Base-by-base conservation (phyloP, 2,113 vertebrate species). In the Pipra filicauda region DNA sequence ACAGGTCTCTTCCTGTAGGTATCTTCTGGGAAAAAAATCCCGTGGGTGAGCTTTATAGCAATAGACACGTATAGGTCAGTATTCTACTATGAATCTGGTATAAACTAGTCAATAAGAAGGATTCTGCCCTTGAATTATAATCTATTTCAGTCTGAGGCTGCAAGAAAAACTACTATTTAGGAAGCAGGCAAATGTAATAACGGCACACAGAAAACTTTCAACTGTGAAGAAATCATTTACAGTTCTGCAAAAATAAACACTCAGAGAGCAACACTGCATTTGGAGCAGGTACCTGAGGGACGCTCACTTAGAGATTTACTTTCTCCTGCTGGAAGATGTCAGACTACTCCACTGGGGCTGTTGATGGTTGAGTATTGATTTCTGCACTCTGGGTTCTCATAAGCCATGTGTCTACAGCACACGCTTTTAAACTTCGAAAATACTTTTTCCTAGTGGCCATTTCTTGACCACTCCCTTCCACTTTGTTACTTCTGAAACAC, bases 371-470 rank as follows among this genome's bases (percentile, higher is more conserved):
- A 19, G 46, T 91, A 91, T 91, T 64, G 94, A 89, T 92, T 85
- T 65, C 14, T 35, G 35, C 59, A 59, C 28, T 88, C 82, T 31
- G 43, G 30, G 16, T 24, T 93, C 71, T 74, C 35, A 72, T 55
- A 82, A 83, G 7, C 11, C 30, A 28, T 9, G 5, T 0, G 8
- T 51, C n/a, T 58, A 48, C 0, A 0, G 19, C 19, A 49, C 16
- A 55, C 1, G 1, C 33, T 83, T 75, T 71, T 69, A 59, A 58
- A 83, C 22, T 59, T 48, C 9, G 15, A 90, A 89, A 93, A 67
- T 28, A 48, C 9, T 2, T 77, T 76, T 64, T 83, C 24, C n/a
- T 88, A 55, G 27, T 6, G 17, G 30, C 19, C 10, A 27, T 64
- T 93, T 91, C 77, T 79, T 85, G 66, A 66, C 54, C 27, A 74